These are phyloP conservation scores for Drosophila santomea DNA, from an alignment of 1,140 invertebrate species.

Conservation along the genomic window DNA sequence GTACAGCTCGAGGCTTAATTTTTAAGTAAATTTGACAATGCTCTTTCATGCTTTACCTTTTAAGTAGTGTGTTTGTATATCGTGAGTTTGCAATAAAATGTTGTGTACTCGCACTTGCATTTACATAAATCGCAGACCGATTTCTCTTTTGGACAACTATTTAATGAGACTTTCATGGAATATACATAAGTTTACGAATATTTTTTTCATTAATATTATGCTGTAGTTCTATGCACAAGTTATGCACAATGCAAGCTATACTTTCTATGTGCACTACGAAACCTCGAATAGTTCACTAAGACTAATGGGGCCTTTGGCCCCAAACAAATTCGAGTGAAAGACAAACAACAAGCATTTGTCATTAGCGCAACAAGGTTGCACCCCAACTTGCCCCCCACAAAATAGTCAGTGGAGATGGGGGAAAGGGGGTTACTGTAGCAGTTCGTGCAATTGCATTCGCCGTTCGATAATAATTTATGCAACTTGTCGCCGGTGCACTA, in stretches of 20 bases:
- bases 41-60: neutral
- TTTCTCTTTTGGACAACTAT: neutral
- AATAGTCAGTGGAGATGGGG: neutral
- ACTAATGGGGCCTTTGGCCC: conserved; percentile 19
- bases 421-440: conserved; percentile 1
- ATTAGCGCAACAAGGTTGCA: conserved; percentile 59
- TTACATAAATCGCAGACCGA: neutral
- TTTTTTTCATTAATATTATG: too few relatives aligned
- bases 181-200: neutral
- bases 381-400: neutral
- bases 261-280: neutral
- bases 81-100: neutral
- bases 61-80: neutral
- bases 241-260: too few relatives aligned
- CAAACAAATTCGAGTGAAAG: conserved; percentile 28
- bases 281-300: neutral
- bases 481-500: conserved; percentile 58
- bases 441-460: conserved; percentile 64
- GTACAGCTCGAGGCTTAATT: too few relatives aligned
- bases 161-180: neutral
- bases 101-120: neutral
- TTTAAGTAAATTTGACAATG: neutral
- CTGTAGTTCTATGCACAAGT: too few relatives aligned
- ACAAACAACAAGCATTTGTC: conserved; percentile 67
- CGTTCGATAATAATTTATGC: conserved; percentile 71